These are phyloP conservation scores for Alethe diademata DNA, from an alignment of 2,113 vertebrate genomes.

Conservation along the genomic window DNA sequence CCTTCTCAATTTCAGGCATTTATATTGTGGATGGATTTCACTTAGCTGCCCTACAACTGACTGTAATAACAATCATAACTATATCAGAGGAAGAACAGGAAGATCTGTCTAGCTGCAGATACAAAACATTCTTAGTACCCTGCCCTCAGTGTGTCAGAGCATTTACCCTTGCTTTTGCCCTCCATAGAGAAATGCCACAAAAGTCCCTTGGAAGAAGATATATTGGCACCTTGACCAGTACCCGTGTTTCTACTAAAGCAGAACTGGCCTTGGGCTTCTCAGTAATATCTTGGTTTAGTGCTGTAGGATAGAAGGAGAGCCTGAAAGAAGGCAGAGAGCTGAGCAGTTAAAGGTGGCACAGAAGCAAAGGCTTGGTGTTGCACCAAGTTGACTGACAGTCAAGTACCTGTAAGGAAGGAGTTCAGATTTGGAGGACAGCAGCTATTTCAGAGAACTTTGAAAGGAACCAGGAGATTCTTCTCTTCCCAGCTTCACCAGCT, in stretches of 20 bases:
- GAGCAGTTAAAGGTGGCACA: not conserved
- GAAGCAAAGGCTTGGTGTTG: not conserved
- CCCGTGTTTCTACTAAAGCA: not conserved
- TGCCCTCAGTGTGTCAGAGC: not conserved
- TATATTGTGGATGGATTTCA: not conserved
- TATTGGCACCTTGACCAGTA: not conserved
- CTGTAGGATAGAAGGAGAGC: not conserved
- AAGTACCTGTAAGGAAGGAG: not conserved
- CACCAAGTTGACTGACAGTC: not conserved
- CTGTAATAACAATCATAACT: not conserved
- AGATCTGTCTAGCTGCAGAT: not conserved
- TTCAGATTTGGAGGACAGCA: not conserved
- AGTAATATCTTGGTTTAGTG: not conserved
- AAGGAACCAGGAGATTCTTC: not conserved
- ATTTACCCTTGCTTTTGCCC: not conserved
- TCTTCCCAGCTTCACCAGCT: not conserved
- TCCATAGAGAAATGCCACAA: not conserved
- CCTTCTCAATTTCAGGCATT: not conserved
- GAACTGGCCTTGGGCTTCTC: not conserved
- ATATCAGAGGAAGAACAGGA: not conserved
- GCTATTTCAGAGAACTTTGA: not conserved
- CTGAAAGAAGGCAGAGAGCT: not conserved
- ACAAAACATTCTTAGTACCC: not conserved
- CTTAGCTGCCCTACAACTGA: not conserved
- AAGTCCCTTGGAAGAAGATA: not conserved